Base-by-base conservation (phyloP, 2,113 vertebrate genomes). In the Anolis sagrei region DNA sequence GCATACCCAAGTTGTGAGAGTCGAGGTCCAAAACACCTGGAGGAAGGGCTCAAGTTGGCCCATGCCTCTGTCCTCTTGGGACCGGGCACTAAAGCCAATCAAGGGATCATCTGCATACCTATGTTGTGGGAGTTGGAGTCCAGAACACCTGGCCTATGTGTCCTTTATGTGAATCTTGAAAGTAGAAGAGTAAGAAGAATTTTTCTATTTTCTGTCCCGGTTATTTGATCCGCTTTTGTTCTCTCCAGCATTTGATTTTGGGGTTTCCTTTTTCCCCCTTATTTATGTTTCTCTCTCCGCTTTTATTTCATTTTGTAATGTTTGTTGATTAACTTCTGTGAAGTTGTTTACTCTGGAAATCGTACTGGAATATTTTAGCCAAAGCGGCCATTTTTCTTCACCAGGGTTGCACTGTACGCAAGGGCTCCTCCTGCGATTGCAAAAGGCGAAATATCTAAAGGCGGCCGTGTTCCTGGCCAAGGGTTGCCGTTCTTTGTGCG, bases 291-390 rank as follows among this genome's bases (percentile, higher is more conserved):
- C 73, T 75, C 39, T 49, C 25, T 49, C 72, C 39, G 96, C 95
- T 91, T 58, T 49, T 48, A 32, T 81, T 85, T n/a, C n/a, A n/a
- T n/a, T 69, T 77, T 96, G 96, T 95, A 91, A 94, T 95, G 94
- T 96, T 96, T 91, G 96, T 94, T 95, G 80, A 97, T 97, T 98
- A 97, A 99, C 98, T 99, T 99, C 98, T 97, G 97, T 99, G 98
- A 99, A 99, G 98, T 99, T 99, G 97, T 98, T 96, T 95, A 97
- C 94, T 96, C 97, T 97, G 95, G 92, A 96, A 97, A 97, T 97
- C 97, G 96, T 98, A 98, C 97, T 96, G 95, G 96, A 97, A 97
- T 97, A 96, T 96, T 96, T 96, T 96, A 97, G 93, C 96, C 96
- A 96, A 96, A 44, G 95, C 93, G 89, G 91, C 96, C 95, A 16